Evolutionary conservation across 2,797 vertebrate species (phyloP).

Genomic region (Microhierax caerulescens): DNA sequence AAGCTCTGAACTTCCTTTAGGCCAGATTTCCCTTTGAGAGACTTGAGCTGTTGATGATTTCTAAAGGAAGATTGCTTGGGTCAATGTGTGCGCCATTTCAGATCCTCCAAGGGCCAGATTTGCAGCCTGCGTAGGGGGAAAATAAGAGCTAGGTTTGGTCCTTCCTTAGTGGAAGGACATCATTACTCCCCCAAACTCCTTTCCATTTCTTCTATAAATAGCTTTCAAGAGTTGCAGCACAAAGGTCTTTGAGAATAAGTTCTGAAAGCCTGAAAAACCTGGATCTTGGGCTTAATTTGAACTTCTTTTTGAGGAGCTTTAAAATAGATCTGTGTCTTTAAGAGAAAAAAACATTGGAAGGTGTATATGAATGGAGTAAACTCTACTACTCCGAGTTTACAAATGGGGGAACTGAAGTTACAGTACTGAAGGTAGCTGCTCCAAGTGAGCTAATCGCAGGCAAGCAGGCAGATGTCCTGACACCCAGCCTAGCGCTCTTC

Average conservation of each 20-base stretch:
- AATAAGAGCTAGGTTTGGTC: neutral
- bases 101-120: neutral
- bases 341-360: neutral
- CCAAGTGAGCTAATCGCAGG: neutral
- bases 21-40: neutral
- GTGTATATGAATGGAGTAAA: neutral
- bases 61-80: neutral
- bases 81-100: neutral
- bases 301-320: neutral
- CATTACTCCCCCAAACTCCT: neutral
- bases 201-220: neutral
- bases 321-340: neutral
- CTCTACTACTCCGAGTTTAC: neutral
- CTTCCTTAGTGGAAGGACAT: neutral
- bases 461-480: fast-evolving
- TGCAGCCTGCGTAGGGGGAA: neutral
- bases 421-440: neutral
- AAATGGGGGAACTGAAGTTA: neutral
- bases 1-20: neutral
- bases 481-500: neutral
- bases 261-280: neutral
- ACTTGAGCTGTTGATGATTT: neutral
- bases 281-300: neutral
- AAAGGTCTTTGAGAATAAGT: neutral
- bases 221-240: neutral